Conservation (phyloP, 2,888 invertebrate genomes). For the Reticulitermes lucifugus region DNA sequence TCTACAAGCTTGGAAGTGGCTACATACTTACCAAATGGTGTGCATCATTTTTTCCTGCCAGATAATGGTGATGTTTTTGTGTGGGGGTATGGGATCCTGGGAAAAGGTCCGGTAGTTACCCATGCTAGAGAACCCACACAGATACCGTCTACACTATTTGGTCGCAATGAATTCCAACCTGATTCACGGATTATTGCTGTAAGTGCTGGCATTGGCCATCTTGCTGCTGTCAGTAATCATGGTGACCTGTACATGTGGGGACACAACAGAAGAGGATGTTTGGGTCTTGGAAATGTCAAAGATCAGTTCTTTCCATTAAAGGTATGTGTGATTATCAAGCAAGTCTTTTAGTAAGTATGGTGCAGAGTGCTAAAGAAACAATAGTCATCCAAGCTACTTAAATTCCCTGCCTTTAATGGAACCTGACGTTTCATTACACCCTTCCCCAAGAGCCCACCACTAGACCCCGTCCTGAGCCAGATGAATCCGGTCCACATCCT, state of each 20-base stretch:
- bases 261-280: conserved; percentile 82
- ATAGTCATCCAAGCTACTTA: too few relatives aligned
- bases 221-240: conserved; percentile 83
- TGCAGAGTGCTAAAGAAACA: too few relatives aligned
- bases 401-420: too few relatives aligned
- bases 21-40: too few relatives aligned
- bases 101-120: conserved; percentile 85
- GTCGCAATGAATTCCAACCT: conserved; percentile 84
- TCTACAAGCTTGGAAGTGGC: too few relatives aligned
- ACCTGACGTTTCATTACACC: too few relatives aligned
- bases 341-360: too few relatives aligned
- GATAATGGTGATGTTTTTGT: conserved; percentile 87
- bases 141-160: conserved; percentile 86
- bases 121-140: conserved; percentile 74
- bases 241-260: conserved; percentile 96
- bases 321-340: conserved; percentile 61
- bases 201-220: conserved; percentile 78
- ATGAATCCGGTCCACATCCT: too few relatives aligned
- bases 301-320: conserved; percentile 92
- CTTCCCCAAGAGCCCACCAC: too few relatives aligned
- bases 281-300: conserved; percentile 83
- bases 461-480: too few relatives aligned
- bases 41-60: conserved; percentile 59
- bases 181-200: conserved; percentile 75
- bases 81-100: conserved; percentile 95